Percentiles rank a stretch among this genome's conserved stretches.
phyloP scores from a whole-genome alignment of 2,888 invertebrate genomes.

The Asteroscopus sphinx region DNA sequence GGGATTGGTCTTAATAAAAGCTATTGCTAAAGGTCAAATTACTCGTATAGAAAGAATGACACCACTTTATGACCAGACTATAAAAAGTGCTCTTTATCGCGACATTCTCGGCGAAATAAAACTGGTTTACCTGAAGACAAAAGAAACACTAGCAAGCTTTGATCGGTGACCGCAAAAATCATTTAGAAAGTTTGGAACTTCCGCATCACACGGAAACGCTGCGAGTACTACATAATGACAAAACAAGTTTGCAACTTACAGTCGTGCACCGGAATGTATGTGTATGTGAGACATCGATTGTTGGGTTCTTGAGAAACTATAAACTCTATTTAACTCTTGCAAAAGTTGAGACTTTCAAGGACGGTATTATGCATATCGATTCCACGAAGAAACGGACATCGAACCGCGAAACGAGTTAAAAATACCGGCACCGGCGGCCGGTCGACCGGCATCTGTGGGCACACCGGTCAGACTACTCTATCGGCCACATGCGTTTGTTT shows the following conservation, averaged over 20 bases:
- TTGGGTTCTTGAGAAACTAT: conserved; percentile 64
- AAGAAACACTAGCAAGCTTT: conserved; percentile 64
- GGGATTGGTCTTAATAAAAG: conserved; percentile 67
- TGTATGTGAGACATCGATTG: conserved; percentile 66
- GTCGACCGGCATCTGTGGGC: conserved; percentile 86
- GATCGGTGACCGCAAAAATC: conserved; percentile 65
- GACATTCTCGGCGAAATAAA: conserved; percentile 72
- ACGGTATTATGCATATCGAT: conserved; percentile 87
- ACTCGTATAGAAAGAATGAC: conserved; percentile 64
- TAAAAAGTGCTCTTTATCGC: conserved; percentile 77
- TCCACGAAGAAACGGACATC: conserved; percentile 87
- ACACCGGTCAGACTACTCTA: conserved; percentile 87
- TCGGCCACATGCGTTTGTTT: conserved; percentile 88
- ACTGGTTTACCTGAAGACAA: conserved; percentile 63
- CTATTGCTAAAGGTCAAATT: conserved; percentile 79
- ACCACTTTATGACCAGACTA: conserved; percentile 72
- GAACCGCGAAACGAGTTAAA: conserved; percentile 89
- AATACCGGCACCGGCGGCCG: conserved; percentile 83
- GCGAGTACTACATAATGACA: conserved; percentile 62
- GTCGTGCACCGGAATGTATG: conserved; percentile 63
- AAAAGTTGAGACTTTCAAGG: conserved; percentile 80
- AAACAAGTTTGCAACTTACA: conserved; percentile 82
- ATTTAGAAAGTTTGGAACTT: conserved; percentile 75
- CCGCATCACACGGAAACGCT: conserved; percentile 59
- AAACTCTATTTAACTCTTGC: conserved; percentile 73